These are phyloP conservation scores for Holotrichia oblita DNA, from an alignment of 1,140 invertebrate genomes.

Conservation along the genomic window DNA sequence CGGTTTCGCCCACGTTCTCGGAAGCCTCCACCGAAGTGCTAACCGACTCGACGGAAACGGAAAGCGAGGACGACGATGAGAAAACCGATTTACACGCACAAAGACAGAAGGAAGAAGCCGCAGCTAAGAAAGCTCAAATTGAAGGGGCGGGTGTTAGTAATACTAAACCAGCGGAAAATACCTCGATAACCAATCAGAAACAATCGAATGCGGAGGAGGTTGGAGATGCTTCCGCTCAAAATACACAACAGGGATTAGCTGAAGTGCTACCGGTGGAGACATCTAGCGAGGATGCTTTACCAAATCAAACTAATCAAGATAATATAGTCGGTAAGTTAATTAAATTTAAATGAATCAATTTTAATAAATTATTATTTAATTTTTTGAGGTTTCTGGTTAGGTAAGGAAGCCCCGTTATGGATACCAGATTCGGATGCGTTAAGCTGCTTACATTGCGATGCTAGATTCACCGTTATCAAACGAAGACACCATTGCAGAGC, in stretches of 20 bases:
- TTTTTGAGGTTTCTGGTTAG: conserved; percentile 62
- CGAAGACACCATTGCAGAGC: conserved; percentile 88
- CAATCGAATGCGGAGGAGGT: not conserved
- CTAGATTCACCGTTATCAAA: conserved; percentile 83
- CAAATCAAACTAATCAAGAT: not conserved
- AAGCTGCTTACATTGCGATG: conserved; percentile 82
- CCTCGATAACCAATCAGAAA: too few species aligned
- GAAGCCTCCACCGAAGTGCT: conserved; percentile 54
- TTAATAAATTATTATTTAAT: not conserved
- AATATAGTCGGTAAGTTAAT: conserved; percentile 1
- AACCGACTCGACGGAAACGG: conserved; percentile 52
- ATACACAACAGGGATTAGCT: not conserved
- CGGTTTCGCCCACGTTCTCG: conserved; percentile 55
- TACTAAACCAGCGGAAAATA: not conserved
- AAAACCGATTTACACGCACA: not conserved
- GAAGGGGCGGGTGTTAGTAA: not conserved
- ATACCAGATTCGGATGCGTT: conserved; percentile 84
- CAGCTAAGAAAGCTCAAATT: not conserved
- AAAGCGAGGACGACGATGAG: conserved; percentile 39
- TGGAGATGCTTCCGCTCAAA: not conserved
- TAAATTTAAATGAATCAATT: not conserved
- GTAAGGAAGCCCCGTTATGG: conserved; percentile 83
- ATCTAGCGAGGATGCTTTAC: not conserved
- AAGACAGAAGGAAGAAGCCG: conserved; percentile 16
- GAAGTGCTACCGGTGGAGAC: not conserved